Conservation (phyloP, 2,797 vertebrate genomes). For the Smutsia temminckii region DNA sequence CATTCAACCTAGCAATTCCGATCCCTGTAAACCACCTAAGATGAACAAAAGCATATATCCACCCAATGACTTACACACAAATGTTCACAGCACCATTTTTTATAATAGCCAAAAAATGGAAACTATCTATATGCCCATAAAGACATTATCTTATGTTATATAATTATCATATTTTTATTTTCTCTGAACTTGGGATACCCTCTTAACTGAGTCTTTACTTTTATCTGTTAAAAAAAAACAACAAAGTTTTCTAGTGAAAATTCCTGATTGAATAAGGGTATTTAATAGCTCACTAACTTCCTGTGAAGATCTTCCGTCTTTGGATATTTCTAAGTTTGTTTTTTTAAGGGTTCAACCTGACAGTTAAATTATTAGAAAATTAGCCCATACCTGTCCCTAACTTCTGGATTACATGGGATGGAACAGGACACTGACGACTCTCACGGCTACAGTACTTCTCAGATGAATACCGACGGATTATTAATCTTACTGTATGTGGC, state of each 20-base stretch:
- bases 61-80: not conserved
- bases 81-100: not conserved
- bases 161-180: not conserved
- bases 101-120: not conserved
- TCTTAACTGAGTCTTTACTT: slow-evolving; percentile 7
- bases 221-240: not conserved
- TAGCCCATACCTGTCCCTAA: slow-evolving; percentile 85
- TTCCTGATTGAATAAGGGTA: slow-evolving; percentile 13
- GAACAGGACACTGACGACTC: slow-evolving; percentile 92
- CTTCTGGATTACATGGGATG: slow-evolving; percentile 87
- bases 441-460: slow-evolving; percentile 89
- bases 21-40: not conserved
- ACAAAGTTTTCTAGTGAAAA: not conserved
- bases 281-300: slow-evolving; percentile 3
- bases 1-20: not conserved
- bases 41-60: not conserved
- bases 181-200: not conserved
- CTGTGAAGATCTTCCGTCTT: not conserved
- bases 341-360: not conserved
- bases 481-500: slow-evolving; percentile 90
- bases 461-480: slow-evolving; percentile 85
- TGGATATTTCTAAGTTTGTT: slow-evolving; percentile 27
- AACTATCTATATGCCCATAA: not conserved
- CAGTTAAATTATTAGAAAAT: slow-evolving; percentile 1
- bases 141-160: not conserved